Evolutionary conservation across 2,797 vertebrate species (phyloP).

Genomic region (Typhlichthys eigenmanni): DNA sequence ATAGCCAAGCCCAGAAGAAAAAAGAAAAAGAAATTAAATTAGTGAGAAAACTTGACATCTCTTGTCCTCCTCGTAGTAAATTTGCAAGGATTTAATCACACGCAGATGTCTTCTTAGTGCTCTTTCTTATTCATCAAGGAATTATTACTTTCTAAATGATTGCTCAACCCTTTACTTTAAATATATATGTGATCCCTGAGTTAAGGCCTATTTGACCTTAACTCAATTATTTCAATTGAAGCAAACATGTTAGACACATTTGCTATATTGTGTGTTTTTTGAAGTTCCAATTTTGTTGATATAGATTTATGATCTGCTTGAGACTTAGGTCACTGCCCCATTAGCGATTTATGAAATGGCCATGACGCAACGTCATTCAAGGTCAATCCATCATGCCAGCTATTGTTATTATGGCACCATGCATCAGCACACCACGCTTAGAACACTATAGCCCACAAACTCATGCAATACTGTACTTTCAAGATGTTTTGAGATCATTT

Average conservation of each 20-base stretch:
- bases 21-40: conserved; percentile 52
- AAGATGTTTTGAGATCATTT: conserved; percentile 40
- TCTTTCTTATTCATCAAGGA: conserved; percentile 66
- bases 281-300: conserved; percentile 72
- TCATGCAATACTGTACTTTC: conserved; percentile 18
- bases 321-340: conserved; percentile 72
- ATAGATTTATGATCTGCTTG: conserved; percentile 79
- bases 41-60: conserved; percentile 69
- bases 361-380: conserved; percentile 66
- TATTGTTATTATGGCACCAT: conserved; percentile 62
- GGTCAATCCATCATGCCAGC: conserved; percentile 74
- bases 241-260: conserved; percentile 62
- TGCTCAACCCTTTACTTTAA: conserved; percentile 61
- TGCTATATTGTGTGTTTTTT: conserved; percentile 64
- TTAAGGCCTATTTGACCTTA: conserved; percentile 61
- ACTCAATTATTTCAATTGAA: conserved; percentile 64
- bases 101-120: conserved; percentile 67
- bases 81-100: conserved; percentile 68
- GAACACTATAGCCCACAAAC: conserved; percentile 12
- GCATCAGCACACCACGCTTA: conserved; percentile 62
- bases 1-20: conserved; percentile 51
- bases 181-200: conserved; percentile 56
- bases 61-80: conserved; percentile 68
- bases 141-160: conserved; percentile 78
- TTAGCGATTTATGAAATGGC: conserved; percentile 81